Conservation (phyloP, 2,797 vertebrate species). For the Pelochelys cantorii region DNA sequence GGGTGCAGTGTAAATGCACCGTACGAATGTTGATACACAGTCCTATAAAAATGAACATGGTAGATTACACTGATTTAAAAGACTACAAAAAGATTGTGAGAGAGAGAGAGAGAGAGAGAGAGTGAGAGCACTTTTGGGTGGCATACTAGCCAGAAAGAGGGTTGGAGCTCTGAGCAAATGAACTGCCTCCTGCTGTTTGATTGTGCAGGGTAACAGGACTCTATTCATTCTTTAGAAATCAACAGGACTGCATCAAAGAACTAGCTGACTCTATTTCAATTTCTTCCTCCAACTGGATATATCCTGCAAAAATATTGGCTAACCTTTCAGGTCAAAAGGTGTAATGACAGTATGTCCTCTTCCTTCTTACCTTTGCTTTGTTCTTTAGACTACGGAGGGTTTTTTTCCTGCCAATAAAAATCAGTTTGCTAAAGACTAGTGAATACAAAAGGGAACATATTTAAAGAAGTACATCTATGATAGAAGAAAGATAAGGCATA, state of each 20-base stretch:
- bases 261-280: rapidly evolving
- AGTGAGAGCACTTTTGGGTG: neutral
- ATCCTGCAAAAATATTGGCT: neutral
- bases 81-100: rapidly evolving
- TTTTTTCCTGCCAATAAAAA: neutral
- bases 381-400: neutral
- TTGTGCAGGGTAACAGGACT: neutral
- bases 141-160: neutral
- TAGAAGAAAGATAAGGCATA: neutral
- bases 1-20: too few species aligned
- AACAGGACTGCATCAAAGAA: neutral
- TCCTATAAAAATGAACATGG: neutral
- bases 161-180: neutral
- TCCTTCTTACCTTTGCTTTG: neutral
- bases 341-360: neutral
- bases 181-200: neutral
- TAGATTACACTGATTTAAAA: neutral
- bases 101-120: neutral
- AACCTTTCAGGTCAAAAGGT: neutral
- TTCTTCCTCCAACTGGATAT: neutral
- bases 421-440: neutral
- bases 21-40: neutral
- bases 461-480: neutral
- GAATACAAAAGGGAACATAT: neutral
- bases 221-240: neutral